Evolutionary conservation across 1,140 invertebrate species (phyloP), one percentile per base, ranked within the genome.

Genomic region (Phthorimaea operculella): DNA sequence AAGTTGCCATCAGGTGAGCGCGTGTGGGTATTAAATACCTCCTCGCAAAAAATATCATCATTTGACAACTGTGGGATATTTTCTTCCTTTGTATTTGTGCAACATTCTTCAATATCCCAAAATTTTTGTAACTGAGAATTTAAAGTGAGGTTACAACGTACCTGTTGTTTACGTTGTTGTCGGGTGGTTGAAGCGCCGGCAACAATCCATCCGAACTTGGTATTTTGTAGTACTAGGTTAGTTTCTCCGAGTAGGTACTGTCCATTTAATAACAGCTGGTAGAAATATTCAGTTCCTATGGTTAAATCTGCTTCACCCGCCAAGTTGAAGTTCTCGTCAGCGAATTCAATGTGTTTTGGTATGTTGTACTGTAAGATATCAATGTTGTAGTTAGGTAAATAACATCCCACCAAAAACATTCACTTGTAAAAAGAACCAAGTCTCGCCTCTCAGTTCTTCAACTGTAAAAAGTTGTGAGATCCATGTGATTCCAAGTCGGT

Each of bases 51-150:
- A 10, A 16, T 47, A 14, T 47, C 45, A 47, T 47, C 45, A 47
- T 47, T 16, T 47, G 45, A 18, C 16, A 47, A 47, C 36, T 39
- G 36, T 12, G n/a, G n/a, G n/a, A 39, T 39, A n/a, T 39, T 39
- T 5, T 39, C 36, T 12, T 10, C n/a, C 3, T 12, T 12, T 12
- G 36, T 10, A n/a, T 39, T 39, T 12, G 10, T n/a, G n/a, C 36
- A 12, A 39, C n/a, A 10, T n/a, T 39, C 36, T n/a, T 39, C 36
- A 3, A 39, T 39, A 10, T 39, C 36, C 36, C 36, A 39, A 39
- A 39, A 39, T 39, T n/a, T 2, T 39, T 39, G 3, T 39, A 39
- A 39, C 8, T 39, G 36, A 39, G 36, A 39, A 39, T 39, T 39
- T 47, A 18, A 10, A 47, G 45, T 3, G 3, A 47, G 15, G 16